Conservation (phyloP, 2,797 vertebrate species). For the Rhinoraja longicauda region DNA sequence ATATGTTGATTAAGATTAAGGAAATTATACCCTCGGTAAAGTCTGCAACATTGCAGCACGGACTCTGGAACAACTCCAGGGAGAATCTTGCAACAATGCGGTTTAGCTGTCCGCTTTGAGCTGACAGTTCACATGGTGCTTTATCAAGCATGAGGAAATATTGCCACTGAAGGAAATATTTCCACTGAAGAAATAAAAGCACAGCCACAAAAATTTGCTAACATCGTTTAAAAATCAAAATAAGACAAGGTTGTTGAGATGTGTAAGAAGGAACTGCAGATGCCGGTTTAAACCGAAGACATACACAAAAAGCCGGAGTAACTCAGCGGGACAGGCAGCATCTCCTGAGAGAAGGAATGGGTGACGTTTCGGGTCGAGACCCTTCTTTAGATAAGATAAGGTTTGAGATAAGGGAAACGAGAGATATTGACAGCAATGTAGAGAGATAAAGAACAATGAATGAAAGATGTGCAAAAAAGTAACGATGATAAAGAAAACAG, state of each 20-base stretch:
- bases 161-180: constrained; percentile 41
- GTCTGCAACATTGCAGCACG: constrained; percentile 41
- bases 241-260: not conserved
- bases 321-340: no score
- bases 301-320: no score
- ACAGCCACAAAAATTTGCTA: not conserved
- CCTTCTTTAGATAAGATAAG: no score
- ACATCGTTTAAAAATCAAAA: not conserved
- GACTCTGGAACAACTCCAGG: constrained; percentile 41
- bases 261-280: no score
- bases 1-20: constrained; percentile 27
- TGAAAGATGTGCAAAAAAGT: no score
- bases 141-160: constrained; percentile 43
- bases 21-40: constrained; percentile 43
- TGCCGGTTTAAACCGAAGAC: no score
- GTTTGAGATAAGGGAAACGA: no score
- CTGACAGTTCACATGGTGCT: constrained; percentile 39
- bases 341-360: no score
- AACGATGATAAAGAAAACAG: no score
- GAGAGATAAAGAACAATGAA: no score
- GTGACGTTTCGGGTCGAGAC: no score
- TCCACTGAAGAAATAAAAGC: not conserved
- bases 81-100: constrained; percentile 44
- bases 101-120: constrained; percentile 43
- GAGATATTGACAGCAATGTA: no score